These are phyloP conservation scores for Ctenopoma kingsleyae DNA, from an alignment of 2,797 vertebrate genomes.

Conservation along the genomic window DNA sequence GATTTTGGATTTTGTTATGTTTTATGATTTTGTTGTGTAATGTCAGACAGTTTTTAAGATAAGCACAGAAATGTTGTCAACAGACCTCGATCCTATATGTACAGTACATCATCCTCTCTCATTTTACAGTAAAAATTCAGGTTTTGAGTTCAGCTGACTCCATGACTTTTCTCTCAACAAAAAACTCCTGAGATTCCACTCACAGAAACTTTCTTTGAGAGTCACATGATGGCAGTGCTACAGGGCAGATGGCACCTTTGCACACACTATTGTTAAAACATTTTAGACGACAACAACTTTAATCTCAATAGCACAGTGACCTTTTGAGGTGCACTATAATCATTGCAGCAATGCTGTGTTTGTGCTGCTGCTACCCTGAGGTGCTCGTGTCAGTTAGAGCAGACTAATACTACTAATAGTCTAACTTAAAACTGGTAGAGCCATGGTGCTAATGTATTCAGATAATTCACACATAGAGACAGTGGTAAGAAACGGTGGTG, in stretches of 20 bases:
- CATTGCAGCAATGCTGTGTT: neutral
- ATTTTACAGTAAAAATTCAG: neutral
- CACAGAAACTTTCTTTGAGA: slow-evolving; percentile 10
- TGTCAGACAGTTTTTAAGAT: no score
- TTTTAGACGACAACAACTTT: slow-evolving; percentile 22
- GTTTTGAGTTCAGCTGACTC: neutral
- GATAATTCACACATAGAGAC: slow-evolving; percentile 37
- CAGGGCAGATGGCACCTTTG: slow-evolving; percentile 55
- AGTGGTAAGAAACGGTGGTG: neutral
- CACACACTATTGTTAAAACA: slow-evolving; percentile 21
- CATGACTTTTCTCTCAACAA: neutral
- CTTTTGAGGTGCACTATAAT: slow-evolving; percentile 54
- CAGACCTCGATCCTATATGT: neutral
- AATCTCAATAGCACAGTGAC: slow-evolving; percentile 63
- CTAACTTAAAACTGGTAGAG: slow-evolving; percentile 42
- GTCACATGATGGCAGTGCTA: slow-evolving; percentile 15
- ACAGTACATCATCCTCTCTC: neutral
- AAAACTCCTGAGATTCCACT: neutral
- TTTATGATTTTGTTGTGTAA: no score
- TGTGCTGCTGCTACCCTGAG: slow-evolving; percentile 24
- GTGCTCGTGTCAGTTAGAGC: slow-evolving; percentile 45
- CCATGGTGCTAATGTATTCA: slow-evolving; percentile 52
- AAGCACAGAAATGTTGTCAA: neutral
- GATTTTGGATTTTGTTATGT: no score
- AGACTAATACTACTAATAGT: slow-evolving; percentile 17